phyloP scores from a whole-genome alignment of 2,113 vertebrate genomes.

The Amphilophus citrinellus region DNA sequence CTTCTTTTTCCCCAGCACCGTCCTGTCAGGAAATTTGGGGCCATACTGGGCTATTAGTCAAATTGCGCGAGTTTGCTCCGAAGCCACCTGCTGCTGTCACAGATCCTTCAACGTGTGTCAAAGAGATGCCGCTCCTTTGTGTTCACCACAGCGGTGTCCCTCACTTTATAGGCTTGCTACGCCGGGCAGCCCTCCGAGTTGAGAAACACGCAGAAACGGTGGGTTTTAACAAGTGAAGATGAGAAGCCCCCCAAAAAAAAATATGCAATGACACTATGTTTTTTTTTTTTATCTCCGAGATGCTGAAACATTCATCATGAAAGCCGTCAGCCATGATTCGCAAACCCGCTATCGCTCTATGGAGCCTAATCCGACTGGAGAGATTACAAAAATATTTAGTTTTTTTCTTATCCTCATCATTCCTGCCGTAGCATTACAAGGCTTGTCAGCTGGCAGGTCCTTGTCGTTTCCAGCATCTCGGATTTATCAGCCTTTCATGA shows the following conservation, averaged over 20 bases:
- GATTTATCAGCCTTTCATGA: constrained; percentile 62
- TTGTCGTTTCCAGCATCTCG: constrained; percentile 40
- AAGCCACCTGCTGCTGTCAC: constrained; percentile 49
- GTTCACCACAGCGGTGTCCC: constrained; percentile 14
- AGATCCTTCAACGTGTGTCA: constrained; percentile 48
- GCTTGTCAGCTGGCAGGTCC: constrained; percentile 41
- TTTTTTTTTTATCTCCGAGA: constrained; percentile 51
- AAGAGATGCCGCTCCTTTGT: constrained; percentile 25
- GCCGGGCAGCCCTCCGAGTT: constrained; percentile 45
- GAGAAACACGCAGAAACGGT: constrained; percentile 34
- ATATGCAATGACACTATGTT: constrained; percentile 4
- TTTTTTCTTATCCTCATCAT: constrained; percentile 53
- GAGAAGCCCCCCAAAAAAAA: constrained; percentile 45
- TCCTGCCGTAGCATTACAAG: constrained; percentile 51
- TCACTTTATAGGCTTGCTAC: constrained; percentile 28
- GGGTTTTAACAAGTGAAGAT: constrained; percentile 48
- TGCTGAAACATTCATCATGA: constrained; percentile 54
- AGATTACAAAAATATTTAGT: constrained; percentile 70
- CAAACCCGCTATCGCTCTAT: constrained; percentile 31
- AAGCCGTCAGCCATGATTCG: constrained; percentile 44
- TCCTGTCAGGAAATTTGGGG: neutral
- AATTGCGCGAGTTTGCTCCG: constrained; percentile 9
- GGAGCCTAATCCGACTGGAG: constrained; percentile 67
- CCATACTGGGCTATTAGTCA: constrained; percentile 16
- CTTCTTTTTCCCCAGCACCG: neutral